Evolutionary conservation across 2,113 vertebrate genomes (phyloP).

Genomic region (Nipponia nippon): DNA sequence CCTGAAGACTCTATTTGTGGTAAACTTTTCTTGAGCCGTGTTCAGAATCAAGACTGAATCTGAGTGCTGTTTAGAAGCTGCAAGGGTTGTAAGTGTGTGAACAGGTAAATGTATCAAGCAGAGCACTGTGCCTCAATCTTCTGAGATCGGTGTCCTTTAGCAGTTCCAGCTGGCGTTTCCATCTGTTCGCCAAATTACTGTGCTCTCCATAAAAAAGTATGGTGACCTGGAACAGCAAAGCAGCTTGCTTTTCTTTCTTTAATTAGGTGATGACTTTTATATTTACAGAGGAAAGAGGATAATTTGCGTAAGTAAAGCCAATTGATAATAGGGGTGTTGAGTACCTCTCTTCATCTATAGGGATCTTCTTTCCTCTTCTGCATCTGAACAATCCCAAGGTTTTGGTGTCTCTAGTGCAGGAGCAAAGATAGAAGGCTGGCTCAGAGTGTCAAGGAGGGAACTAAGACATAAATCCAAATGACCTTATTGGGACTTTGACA

Average conservation of each 20-base stretch:
- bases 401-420: background rate
- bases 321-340: background rate
- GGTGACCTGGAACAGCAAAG: background rate
- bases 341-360: background rate
- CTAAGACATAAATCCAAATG: background rate
- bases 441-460: background rate
- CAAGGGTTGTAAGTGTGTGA: background rate
- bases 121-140: background rate
- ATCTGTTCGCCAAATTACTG: background rate
- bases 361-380: background rate
- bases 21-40: background rate
- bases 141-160: background rate
- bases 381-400: background rate
- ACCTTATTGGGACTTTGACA: background rate
- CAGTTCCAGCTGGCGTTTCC: background rate
- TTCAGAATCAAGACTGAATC: background rate
- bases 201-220: background rate
- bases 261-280: background rate
- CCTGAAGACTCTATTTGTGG: background rate
- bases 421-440: background rate
- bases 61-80: background rate
- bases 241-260: constrained; percentile 1
- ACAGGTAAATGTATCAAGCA: background rate
- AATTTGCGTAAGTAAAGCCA: background rate
- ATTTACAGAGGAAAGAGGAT: background rate